A percentile compares a stretch with the other conserved stretches of the same genome.
These are phyloP conservation scores for Sporophila hypoxantha DNA, from an alignment of 2,113 vertebrate genomes.

Conservation along the genomic window DNA sequence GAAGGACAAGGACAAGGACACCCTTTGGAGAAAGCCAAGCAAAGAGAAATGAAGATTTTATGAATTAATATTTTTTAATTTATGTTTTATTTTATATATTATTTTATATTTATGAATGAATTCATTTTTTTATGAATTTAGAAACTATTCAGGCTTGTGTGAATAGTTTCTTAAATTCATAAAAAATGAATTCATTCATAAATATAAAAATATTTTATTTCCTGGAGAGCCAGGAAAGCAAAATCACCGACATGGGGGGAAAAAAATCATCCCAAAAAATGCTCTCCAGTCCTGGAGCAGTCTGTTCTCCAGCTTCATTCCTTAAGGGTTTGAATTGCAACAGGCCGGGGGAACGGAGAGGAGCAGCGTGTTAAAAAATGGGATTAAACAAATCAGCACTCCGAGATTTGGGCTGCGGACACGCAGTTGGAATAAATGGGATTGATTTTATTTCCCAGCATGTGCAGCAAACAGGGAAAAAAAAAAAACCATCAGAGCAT, in stretches of 20 bases:
- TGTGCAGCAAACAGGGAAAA: not conserved
- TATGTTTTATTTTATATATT: no score
- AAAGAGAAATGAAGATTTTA: not conserved
- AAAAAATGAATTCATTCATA: no score
- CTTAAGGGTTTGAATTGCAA: not conserved
- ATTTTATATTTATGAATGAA: no score
- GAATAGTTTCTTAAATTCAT: no score
- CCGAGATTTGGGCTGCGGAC: not conserved
- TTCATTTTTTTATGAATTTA: no score
- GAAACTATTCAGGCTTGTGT: no score
- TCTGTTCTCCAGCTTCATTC: not conserved
- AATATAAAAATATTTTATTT: no score
- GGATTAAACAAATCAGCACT: not conserved
- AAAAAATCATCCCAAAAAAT: not conserved
- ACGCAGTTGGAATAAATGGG: not conserved
- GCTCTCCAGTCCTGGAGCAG: not conserved
- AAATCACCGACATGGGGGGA: rapidly evolving
- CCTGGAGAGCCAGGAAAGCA: not conserved
- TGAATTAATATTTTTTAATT: no score
- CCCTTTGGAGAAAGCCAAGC: not conserved
- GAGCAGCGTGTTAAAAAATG: rapidly evolving
- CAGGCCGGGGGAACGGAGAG: not conserved
- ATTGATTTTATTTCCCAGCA: not conserved
- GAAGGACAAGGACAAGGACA: not conserved
- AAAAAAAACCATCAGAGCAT: not conserved